phyloP scores from a whole-genome alignment of 2,888 invertebrate species.

The Ptilodon capucinus region DNA sequence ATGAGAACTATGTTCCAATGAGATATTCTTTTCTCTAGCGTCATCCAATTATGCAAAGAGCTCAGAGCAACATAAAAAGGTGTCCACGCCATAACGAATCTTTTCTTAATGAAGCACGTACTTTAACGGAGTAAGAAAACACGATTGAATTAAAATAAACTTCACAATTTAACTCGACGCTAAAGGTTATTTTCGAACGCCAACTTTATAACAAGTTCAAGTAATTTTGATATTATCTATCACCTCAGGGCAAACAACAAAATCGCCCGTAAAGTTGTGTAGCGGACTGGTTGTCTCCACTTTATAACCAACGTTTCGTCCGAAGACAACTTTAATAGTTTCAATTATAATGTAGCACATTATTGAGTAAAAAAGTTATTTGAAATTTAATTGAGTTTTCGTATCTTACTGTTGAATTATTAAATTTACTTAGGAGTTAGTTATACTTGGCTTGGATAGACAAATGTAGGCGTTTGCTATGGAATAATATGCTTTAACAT shows the following conservation, averaged over 20 bases:
- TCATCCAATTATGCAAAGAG: constrained; percentile 43
- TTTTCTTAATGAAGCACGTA: constrained; percentile 23
- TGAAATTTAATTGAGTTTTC: neutral
- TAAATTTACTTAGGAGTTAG: constrained; percentile 6
- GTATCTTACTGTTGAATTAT: constrained; percentile 6
- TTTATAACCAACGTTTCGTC: constrained; percentile 23
- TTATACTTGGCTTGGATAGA: neutral
- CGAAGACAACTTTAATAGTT: constrained; percentile 36
- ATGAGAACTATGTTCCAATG: constrained; percentile 14
- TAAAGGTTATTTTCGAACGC: neutral
- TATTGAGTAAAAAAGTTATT: constrained; percentile 15
- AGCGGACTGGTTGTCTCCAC: constrained; percentile 33
- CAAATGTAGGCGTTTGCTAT: neutral
- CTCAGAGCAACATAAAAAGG: constrained; percentile 27
- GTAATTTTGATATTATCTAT: constrained; percentile 10
- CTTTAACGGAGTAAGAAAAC: constrained; percentile 8
- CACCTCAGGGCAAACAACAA: constrained; percentile 1
- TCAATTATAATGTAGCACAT: constrained; percentile 29
- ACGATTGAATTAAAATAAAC: constrained; percentile 8
- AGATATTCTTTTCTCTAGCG: constrained; percentile 34
- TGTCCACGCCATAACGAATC: constrained; percentile 30
- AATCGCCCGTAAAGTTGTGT: constrained; percentile 13
- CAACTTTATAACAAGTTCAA: constrained; percentile 1
- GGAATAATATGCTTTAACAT: neutral
- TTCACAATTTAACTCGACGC: constrained; percentile 4